Evolutionary conservation across 2,888 invertebrate species (phyloP), one percentile per base, ranked within the genome.

Genomic region (Tipula unca): DNA sequence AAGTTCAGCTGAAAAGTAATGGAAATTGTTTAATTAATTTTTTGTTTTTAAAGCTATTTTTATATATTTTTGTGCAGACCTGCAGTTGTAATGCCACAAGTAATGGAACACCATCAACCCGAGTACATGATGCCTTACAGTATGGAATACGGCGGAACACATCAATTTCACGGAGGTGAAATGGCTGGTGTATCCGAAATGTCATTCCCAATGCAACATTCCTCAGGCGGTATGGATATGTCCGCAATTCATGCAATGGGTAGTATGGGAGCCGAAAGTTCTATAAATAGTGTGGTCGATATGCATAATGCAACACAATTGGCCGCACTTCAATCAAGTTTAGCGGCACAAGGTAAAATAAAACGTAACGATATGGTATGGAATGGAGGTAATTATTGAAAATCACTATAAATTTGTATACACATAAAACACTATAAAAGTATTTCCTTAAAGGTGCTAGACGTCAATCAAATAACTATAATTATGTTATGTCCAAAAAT

Each of bases 1-100:
- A 86, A 92, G 92, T 85, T 93, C 90, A 4, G 88, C 89, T n/a
- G 90, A 91, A 87, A 90, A 91, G 91, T 91, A 87, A n/a, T n/a
- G 88, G 88, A 87, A 17, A 13, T 83, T 86, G n/a, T 82, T 14
- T 14, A 17, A 14, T n/a, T 29, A 86, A 1, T 36, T 86, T 86
- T 35, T 85, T 17, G 29, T 5, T 36, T 82, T 13, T 10, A 13
- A 39, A 39, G 2, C 10, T 8, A 39, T 39, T 39, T 39, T 13
- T 6, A 39, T 5, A 39, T 20, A 17, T 48, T 85, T 6, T 54
- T 83, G n/a, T 39, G 10, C 13, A 39, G n/a, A n/a, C n/a, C n/a
- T n/a, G n/a, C n/a, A n/a, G 13, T 69, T 69, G 69, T 69, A 25
- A 69, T 69, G 69, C 69, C 69, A 4, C 83, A 32, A 8, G 29